phyloP scores from a whole-genome alignment of 1,140 invertebrate genomes.

The Spodoptera litura region DNA sequence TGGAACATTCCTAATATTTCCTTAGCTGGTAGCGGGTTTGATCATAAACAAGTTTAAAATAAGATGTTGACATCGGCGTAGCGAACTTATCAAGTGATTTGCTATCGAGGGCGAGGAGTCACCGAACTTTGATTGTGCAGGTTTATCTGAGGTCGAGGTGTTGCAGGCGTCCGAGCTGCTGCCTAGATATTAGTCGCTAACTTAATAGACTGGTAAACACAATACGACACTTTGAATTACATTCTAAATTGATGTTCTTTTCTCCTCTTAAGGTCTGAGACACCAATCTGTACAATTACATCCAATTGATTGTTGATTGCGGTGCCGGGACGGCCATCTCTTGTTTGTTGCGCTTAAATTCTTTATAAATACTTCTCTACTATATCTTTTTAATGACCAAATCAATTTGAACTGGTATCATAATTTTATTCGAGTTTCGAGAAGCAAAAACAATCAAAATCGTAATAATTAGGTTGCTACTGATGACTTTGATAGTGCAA shows the following conservation, averaged over 20 bases:
- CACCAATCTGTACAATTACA: slow-evolving; percentile 68
- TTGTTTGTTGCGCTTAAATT: slow-evolving; percentile 48
- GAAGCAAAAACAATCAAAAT: neutral
- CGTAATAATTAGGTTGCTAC: too few species aligned
- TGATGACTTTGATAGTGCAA: slow-evolving; percentile 2
- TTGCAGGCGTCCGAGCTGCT: slow-evolving; percentile 40
- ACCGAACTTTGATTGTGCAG: slow-evolving; percentile 66
- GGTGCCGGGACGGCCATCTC: slow-evolving; percentile 47
- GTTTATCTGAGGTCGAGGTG: slow-evolving; percentile 72
- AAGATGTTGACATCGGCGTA: slow-evolving; percentile 31
- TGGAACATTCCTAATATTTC: slow-evolving; percentile 17
- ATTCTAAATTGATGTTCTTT: slow-evolving; percentile 18
- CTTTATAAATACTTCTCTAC: slow-evolving; percentile 41
- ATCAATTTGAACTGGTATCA: neutral
- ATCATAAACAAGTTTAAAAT: slow-evolving; percentile 34
- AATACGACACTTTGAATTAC: neutral
- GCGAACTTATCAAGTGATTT: slow-evolving; percentile 56
- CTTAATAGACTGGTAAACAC: neutral
- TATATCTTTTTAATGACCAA: slow-evolving; percentile 4
- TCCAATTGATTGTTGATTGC: slow-evolving; percentile 65
- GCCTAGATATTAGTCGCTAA: slow-evolving; percentile 47
- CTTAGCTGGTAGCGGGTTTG: neutral
- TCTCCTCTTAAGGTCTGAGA: slow-evolving; percentile 51
- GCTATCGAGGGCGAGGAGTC: slow-evolving; percentile 61
- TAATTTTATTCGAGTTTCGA: neutral